Conservation (phyloP, 2,113 vertebrate genomes). For the Ptilonorhynchus violaceus region DNA sequence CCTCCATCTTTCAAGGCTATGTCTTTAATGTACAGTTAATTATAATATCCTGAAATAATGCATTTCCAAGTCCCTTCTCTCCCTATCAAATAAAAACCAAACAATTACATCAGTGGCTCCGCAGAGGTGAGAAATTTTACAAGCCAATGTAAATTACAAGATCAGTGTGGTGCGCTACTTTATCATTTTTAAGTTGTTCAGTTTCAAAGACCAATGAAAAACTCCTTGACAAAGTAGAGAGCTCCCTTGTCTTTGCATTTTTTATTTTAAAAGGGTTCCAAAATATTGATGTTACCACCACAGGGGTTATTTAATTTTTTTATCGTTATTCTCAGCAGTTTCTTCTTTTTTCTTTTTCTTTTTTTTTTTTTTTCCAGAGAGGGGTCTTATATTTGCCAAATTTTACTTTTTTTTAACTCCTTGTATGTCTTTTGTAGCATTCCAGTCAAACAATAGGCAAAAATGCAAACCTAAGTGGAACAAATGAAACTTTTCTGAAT, state of each 20-base stretch:
- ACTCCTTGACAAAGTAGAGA: background rate
- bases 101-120: background rate
- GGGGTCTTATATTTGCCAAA: conserved; percentile 26
- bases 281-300: conserved; percentile 52
- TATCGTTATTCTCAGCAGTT: conserved; percentile 11
- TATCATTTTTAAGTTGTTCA: background rate
- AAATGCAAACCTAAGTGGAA: conserved; percentile 71
- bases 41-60: conserved; percentile 10
- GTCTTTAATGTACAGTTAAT: background rate
- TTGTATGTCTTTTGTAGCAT: conserved; percentile 4
- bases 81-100: conserved; percentile 10
- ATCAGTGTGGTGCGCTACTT: background rate
- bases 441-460: conserved; percentile 43
- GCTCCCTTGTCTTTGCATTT: conserved; percentile 28
- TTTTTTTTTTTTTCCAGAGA: background rate
- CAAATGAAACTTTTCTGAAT: conserved; percentile 65
- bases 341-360: background rate
- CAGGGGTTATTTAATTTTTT: conserved; percentile 17
- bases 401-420: conserved; percentile 35
- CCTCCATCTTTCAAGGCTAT: background rate
- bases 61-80: background rate
- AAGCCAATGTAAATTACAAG: conserved; percentile 31
- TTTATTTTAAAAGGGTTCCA: conserved; percentile 11
- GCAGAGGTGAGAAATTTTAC: conserved; percentile 31
- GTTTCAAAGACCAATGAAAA: conserved; percentile 38